phyloP scores from a whole-genome alignment of 2,113 vertebrate genomes.

The Chunga burmeisteri region DNA sequence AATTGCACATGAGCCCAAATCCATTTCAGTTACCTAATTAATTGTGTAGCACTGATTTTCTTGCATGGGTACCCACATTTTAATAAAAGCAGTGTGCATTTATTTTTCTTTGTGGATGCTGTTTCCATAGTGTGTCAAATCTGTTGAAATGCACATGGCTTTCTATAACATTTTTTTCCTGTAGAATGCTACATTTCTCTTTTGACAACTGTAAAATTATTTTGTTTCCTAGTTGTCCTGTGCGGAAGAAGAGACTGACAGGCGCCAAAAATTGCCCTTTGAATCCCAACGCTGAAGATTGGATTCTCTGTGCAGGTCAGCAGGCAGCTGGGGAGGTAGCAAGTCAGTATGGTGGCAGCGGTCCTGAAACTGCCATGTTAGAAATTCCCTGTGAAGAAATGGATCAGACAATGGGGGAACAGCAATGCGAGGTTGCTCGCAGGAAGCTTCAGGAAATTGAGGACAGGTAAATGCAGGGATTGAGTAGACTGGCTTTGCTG shows the following conservation, averaged over 20 bases:
- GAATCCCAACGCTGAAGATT: constrained; percentile 56
- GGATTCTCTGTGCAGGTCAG: constrained; percentile 73
- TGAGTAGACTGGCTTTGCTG: constrained; percentile 26
- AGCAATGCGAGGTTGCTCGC: constrained; percentile 75
- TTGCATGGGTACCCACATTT: not conserved
- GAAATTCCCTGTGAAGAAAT: constrained; percentile 78
- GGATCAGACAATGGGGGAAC: constrained; percentile 76
- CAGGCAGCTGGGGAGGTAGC: constrained; percentile 65
- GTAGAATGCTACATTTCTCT: not conserved
- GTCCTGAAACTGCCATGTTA: constrained; percentile 59
- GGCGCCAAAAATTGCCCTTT: constrained; percentile 62
- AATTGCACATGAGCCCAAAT: not conserved
- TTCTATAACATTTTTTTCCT: not conserved
- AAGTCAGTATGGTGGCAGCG: constrained; percentile 54
- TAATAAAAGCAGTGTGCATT: not conserved
- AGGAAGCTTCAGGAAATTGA: constrained; percentile 80
- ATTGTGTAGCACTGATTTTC: not conserved
- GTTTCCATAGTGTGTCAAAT: not conserved
- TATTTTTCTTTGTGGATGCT: not conserved
- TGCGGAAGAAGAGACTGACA: constrained; percentile 74
- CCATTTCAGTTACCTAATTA: not conserved
- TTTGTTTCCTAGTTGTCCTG: constrained; percentile 69
- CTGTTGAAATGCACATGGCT: not conserved
- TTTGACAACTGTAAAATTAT: not conserved
- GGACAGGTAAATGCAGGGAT: constrained; percentile 74